Evolutionary conservation across 2,113 vertebrate species (phyloP).

Genomic region (Heterochromis multidens): DNA sequence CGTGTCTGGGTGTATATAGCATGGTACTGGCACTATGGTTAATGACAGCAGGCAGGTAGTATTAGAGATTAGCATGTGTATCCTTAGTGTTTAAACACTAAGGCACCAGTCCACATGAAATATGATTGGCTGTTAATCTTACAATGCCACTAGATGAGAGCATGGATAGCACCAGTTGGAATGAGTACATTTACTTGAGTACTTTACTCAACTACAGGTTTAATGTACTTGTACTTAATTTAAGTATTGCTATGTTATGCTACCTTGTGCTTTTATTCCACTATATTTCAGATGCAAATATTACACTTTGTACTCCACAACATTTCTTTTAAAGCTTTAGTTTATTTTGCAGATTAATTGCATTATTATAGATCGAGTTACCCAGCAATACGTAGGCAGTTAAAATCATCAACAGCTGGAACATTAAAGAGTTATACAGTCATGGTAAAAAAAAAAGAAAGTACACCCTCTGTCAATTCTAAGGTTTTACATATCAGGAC

Average conservation of each 20-base stretch:
- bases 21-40: background rate
- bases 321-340: background rate
- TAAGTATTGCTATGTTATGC: background rate
- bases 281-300: background rate
- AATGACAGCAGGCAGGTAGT: background rate
- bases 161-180: no score
- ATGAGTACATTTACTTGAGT: no score
- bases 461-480: background rate
- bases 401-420: background rate
- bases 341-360: background rate
- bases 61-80: background rate
- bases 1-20: slow-evolving; percentile 22
- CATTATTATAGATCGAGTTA: background rate
- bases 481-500: background rate
- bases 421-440: background rate
- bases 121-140: no score
- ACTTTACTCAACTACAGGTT: no score
- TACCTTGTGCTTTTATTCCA: background rate
- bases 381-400: background rate
- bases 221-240: no score
- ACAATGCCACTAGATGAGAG: no score
- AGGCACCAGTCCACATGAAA: no score
- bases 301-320: background rate
- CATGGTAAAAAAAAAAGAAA: background rate
- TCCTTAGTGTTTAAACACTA: background rate